A percentile compares a stretch with the other conserved stretches of the same genome.
Evolutionary conservation across 2,113 vertebrate species (phyloP).

Genomic region (Hypanus sabinus): DNA sequence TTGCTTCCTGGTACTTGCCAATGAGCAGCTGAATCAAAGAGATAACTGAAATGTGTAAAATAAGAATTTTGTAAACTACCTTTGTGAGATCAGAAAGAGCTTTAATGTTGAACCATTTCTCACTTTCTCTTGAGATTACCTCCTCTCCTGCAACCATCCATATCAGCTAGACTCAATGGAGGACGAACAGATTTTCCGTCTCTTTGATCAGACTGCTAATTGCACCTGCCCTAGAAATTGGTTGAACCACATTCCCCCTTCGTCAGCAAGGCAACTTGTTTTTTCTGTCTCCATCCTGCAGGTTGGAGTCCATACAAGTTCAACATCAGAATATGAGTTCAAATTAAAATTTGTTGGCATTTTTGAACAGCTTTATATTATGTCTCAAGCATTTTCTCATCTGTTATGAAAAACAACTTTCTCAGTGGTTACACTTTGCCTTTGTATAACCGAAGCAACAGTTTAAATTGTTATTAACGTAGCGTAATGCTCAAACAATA

Average conservation of each 20-base stretch:
- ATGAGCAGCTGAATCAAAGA: neutral
- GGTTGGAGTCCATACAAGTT: neutral
- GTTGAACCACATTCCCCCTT: neutral
- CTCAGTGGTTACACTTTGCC: too few relatives aligned
- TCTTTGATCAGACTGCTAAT: neutral
- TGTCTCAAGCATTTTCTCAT: neutral
- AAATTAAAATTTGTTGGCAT: neutral
- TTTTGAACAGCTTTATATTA: neutral
- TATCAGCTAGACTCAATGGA: neutral
- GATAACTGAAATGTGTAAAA: neutral
- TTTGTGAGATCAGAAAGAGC: neutral
- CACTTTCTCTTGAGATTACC: neutral
- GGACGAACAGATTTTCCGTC: neutral
- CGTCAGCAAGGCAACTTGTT: neutral
- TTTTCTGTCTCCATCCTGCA: neutral
- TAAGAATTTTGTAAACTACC: neutral
- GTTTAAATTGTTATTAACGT: neutral
- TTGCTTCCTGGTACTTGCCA: neutral
- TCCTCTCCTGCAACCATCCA: neutral
- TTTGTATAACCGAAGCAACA: neutral
- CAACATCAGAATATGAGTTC: neutral
- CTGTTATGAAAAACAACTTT: neutral
- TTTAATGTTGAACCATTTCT: neutral
- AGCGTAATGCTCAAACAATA: neutral
- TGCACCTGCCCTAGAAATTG: neutral